Conservation (phyloP, 2,888 invertebrate genomes). For the Campaea margaritaria region DNA sequence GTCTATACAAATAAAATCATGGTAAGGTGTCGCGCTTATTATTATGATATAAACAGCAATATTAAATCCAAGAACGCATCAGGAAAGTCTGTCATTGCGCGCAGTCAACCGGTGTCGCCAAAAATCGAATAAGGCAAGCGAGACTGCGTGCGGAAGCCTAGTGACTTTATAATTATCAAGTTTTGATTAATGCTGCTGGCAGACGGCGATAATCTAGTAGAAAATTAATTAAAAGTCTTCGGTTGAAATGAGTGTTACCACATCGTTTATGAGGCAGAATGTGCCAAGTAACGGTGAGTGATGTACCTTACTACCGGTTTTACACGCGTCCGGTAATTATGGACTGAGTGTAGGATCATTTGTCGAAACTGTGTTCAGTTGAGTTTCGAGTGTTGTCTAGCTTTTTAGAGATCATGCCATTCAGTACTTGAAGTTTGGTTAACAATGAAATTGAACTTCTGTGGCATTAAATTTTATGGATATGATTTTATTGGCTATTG, state of each 20-base stretch:
- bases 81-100: neutral
- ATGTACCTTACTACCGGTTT: slow-evolving; percentile 81
- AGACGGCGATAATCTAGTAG: slow-evolving; percentile 70
- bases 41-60: too few relatives aligned
- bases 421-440: slow-evolving; percentile 1
- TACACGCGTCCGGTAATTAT: slow-evolving; percentile 75
- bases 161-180: slow-evolving; percentile 51
- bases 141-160: slow-evolving; percentile 30
- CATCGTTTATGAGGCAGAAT: slow-evolving; percentile 71
- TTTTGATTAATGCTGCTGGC: slow-evolving; percentile 55
- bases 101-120: neutral
- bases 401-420: slow-evolving; percentile 11
- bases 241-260: slow-evolving; percentile 76
- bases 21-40: too few relatives aligned
- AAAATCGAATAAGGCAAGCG: slow-evolving; percentile 10
- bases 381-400: slow-evolving; percentile 25
- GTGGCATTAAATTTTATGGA: too few relatives aligned
- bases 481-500: too few relatives aligned
- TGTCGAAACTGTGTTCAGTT: slow-evolving; percentile 53
- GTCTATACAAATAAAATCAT: too few relatives aligned
- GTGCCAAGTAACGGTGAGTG: slow-evolving; percentile 79
- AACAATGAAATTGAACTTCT: neutral
- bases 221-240: slow-evolving; percentile 81
- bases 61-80: too few relatives aligned
- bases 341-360: slow-evolving; percentile 67